Conservation (phyloP, 2,113 vertebrate genomes). For the Drymodes brunneopygia region DNA sequence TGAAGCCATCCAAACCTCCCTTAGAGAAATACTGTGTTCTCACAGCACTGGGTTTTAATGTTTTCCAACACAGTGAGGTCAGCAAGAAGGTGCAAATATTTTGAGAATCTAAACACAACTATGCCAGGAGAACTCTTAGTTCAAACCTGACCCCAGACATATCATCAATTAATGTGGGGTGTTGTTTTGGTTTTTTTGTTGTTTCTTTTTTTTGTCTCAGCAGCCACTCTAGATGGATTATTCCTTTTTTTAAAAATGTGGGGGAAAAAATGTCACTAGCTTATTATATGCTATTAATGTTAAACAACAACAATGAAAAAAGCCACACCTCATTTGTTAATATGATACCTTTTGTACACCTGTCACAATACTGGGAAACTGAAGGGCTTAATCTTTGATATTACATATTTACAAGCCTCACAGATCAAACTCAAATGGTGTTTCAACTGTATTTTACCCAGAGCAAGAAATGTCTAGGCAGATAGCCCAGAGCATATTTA, state of each 20-base stretch:
- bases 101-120: neutral
- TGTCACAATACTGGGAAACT: neutral
- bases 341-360: conserved; percentile 6
- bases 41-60: neutral
- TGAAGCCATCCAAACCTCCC: neutral
- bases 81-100: neutral
- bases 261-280: neutral
- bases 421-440: conserved; percentile 61
- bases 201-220: neutral
- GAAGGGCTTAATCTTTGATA: conserved; percentile 58
- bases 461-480: conserved; percentile 69
- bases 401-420: conserved; percentile 45
- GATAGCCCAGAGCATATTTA: conserved; percentile 65
- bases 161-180: neutral
- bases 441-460: conserved; percentile 72
- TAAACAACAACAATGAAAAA: conserved; percentile 11
- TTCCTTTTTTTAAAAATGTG: neutral
- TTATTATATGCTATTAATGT: neutral
- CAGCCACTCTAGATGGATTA: neutral
- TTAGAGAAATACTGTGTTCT: neutral
- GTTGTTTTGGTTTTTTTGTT: neutral
- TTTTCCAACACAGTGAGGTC: neutral
- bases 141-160: neutral
- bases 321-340: neutral
- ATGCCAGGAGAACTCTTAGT: neutral